phyloP scores from a whole-genome alignment of 2,888 invertebrate species.

The Hydropsyche betteni region DNA sequence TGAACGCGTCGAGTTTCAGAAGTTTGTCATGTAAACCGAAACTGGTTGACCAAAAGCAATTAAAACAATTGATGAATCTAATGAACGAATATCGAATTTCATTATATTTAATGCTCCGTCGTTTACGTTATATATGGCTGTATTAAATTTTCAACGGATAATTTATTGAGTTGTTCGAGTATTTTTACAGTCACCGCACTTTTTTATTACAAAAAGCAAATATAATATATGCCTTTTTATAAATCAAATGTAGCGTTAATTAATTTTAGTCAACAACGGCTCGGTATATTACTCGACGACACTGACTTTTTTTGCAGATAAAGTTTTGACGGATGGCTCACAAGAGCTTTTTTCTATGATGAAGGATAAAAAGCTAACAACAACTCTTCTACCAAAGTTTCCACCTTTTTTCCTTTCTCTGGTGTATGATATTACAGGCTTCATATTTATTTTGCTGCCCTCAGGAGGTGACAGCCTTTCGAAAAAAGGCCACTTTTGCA shows the following conservation, averaged over 20 bases:
- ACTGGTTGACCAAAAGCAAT: conserved; percentile 6
- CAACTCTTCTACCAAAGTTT: conserved; percentile 22
- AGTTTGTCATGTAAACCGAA: conserved; percentile 7
- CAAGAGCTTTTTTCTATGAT: not conserved
- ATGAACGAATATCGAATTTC: conserved; percentile 1
- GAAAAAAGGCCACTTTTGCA: not conserved
- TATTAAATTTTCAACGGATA: too few species aligned
- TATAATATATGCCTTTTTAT: too few species aligned
- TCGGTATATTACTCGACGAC: not conserved
- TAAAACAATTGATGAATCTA: conserved; percentile 14
- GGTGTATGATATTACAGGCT: not conserved
- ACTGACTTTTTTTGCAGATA: not conserved
- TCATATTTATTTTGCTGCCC: not conserved
- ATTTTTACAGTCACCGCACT: too few species aligned
- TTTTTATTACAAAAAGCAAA: too few species aligned
- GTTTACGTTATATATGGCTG: too few species aligned
- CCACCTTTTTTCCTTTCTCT: not conserved
- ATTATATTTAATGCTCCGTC: too few species aligned
- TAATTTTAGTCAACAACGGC: conserved; percentile 7
- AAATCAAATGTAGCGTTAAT: not conserved
- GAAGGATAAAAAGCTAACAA: conserved; percentile 23
- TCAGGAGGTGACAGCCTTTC: not conserved
- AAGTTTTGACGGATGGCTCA: conserved; percentile 13
- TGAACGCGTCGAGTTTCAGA: not conserved
- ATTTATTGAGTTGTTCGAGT: too few species aligned